Percentiles rank a stretch among this genome's conserved stretches.
These are phyloP conservation scores for Myanophis thanlyinensis DNA, from an alignment of 2,113 vertebrate species.

Conservation along the genomic window DNA sequence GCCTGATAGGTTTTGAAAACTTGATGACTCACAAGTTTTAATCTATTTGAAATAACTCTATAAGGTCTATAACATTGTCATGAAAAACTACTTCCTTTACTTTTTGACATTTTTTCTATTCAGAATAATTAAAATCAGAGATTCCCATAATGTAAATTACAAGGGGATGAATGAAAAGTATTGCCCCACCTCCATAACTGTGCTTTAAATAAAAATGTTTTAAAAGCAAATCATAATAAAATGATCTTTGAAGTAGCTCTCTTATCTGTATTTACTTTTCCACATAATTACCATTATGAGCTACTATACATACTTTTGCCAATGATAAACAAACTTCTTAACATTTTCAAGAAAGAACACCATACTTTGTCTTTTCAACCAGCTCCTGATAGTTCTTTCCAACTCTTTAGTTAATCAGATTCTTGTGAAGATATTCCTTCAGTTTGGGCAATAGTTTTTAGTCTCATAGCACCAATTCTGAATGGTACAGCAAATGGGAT, in stretches of 20 bases:
- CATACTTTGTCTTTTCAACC: neutral
- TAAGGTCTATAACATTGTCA: neutral
- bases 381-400: neutral
- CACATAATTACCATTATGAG: neutral
- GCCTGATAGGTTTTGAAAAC: neutral
- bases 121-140: neutral
- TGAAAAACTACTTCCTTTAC: neutral
- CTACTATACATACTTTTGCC: neutral
- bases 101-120: neutral
- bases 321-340: neutral
- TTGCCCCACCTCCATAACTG: neutral
- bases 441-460: neutral
- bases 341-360: neutral
- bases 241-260: neutral
- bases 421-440: neutral
- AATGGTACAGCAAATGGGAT: neutral
- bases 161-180: neutral
- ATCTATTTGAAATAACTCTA: neutral
- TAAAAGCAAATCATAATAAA: neutral
- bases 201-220: neutral
- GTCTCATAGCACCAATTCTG: neutral
- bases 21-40: neutral
- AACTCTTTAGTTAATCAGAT: neutral
- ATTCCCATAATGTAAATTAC: neutral
- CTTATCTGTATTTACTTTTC: neutral